A percentile compares a stretch with the other conserved stretches of the same genome.
Conservation (phyloP, 1,140 invertebrate genomes). For the Brachionus manjavacas region DNA sequence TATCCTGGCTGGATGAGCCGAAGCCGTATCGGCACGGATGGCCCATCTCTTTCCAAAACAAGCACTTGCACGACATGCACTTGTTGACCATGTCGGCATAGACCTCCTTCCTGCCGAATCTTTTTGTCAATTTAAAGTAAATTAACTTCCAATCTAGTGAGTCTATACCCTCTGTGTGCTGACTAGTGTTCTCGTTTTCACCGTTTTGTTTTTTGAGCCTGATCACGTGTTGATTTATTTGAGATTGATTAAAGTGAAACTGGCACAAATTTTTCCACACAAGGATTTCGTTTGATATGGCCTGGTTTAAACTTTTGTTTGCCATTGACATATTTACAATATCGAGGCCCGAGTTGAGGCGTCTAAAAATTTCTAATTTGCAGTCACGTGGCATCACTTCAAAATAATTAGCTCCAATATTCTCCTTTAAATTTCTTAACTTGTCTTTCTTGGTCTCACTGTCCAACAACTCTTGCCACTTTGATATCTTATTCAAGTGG, state of each 20-base stretch:
- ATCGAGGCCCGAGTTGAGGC: conserved; percentile 84
- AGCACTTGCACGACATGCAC: conserved; percentile 86
- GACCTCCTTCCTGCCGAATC: conserved; percentile 81
- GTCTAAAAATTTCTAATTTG: conserved; percentile 78
- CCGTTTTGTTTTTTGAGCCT: conserved; percentile 20
- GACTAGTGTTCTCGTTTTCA: not conserved
- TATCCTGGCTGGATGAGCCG: not conserved
- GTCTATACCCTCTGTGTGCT: not conserved
- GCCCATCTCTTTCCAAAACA: conserved; percentile 76
- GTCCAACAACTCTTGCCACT: conserved; percentile 74
- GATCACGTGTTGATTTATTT: conserved; percentile 65
- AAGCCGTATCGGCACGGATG: conserved; percentile 2
- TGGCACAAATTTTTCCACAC: conserved; percentile 83
- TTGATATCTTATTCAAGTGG: conserved; percentile 74
- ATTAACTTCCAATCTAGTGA: conserved; percentile 43
- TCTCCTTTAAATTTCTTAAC: not conserved
- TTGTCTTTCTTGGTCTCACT: conserved; percentile 61
- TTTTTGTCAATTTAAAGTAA: conserved; percentile 59
- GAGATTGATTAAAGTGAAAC: conserved; percentile 83
- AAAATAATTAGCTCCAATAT: conserved; percentile 67
- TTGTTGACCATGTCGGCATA: conserved; percentile 89
- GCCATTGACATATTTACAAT: conserved; percentile 70
- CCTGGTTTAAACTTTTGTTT: conserved; percentile 66
- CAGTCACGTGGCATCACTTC: conserved; percentile 87
- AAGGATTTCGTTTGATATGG: conserved; percentile 76